These are phyloP conservation scores for Nebria ingens DNA, from an alignment of 1,140 invertebrate species.

Conservation along the genomic window DNA sequence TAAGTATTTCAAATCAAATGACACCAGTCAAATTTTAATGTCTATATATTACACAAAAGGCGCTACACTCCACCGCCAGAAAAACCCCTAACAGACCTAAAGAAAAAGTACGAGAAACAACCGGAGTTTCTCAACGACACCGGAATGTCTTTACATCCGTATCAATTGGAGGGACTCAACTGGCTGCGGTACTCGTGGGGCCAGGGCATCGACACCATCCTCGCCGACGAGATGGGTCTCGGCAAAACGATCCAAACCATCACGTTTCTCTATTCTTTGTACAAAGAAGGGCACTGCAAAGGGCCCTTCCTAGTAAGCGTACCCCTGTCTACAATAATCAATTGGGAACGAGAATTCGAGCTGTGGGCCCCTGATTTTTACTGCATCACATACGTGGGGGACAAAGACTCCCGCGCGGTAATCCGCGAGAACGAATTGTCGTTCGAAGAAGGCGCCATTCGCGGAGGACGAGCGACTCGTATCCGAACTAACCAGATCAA, in stretches of 20 bases:
- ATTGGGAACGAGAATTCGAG: constrained; percentile 99
- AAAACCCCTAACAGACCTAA: constrained; percentile 79
- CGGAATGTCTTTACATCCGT: constrained; percentile 93
- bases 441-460: constrained; percentile 90
- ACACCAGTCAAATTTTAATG: background rate
- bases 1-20: constrained; percentile 22
- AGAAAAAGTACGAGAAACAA: constrained; percentile 86
- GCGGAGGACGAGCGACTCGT: constrained; percentile 72
- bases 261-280: constrained; percentile 93
- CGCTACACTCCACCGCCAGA: constrained; percentile 83
- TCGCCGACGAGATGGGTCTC: constrained; percentile 99
- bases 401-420: constrained; percentile 92
- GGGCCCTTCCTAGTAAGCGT: constrained; percentile 96
- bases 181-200: constrained; percentile 96
- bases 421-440: constrained; percentile 96
- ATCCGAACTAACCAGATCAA: constrained; percentile 82
- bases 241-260: constrained; percentile 99
- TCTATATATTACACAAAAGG: constrained; percentile 27
- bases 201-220: constrained; percentile 93
- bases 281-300: constrained; percentile 97
- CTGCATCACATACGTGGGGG: constrained; percentile 93
- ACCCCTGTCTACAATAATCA: constrained; percentile 96
- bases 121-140: constrained; percentile 86
- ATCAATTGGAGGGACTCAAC: constrained; percentile 89
- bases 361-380: constrained; percentile 99